Evolutionary conservation across 2,888 invertebrate genomes (phyloP).

Genomic region (Frankliniella intonsa): DNA sequence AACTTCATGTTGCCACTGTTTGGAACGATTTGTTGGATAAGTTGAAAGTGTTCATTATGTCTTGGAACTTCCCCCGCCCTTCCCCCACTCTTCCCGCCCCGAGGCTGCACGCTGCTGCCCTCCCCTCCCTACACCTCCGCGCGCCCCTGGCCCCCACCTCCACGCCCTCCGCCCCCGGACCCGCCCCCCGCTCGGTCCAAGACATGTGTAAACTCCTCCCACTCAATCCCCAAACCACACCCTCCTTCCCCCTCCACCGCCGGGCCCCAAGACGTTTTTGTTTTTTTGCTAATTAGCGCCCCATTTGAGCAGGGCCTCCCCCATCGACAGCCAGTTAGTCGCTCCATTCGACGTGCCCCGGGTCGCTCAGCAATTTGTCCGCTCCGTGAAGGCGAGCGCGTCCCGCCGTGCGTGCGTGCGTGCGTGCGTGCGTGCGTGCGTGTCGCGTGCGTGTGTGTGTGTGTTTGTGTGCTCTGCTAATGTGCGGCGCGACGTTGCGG

Average conservation of each 20-base stretch:
- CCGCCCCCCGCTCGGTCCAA: constrained; percentile 31
- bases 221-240: constrained; percentile 30
- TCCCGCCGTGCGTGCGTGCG: background rate
- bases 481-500: too few species aligned
- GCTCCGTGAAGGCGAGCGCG: background rate
- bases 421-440: background rate
- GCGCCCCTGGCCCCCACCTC: background rate
- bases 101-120: background rate
- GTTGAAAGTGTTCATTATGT: background rate
- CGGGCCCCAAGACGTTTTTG: constrained; percentile 32
- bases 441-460: background rate
- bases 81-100: background rate
- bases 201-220: background rate
- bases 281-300: constrained; percentile 20
- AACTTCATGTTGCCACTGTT: too few species aligned
- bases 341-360: background rate
- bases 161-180: background rate
- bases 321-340: constrained; percentile 41
- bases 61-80: background rate
- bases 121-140: background rate
- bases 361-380: background rate
- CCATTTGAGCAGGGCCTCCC: background rate
- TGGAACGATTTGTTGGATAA: too few species aligned
- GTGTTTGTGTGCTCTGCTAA: background rate
- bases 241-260: constrained; percentile 34